Percentiles rank a stretch among this genome's conserved stretches.
phyloP scores from a whole-genome alignment of 2,888 invertebrate genomes.

The Bhutanitis thaidina region DNA sequence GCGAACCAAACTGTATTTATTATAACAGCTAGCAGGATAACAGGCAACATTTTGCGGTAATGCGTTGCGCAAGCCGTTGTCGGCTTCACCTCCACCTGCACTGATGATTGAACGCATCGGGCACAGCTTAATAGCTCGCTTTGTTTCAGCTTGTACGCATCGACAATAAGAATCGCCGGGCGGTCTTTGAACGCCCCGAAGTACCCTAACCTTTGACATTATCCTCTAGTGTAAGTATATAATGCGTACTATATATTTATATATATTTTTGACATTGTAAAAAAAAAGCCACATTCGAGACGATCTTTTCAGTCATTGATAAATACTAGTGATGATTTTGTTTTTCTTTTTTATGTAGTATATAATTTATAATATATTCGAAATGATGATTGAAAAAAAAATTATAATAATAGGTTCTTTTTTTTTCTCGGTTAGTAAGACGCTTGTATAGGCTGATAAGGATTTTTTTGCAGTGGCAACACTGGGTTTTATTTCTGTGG shows the following conservation, averaged over 20 bases:
- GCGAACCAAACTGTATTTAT: too few relatives aligned
- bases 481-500: slow-evolving; percentile 15
- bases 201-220: slow-evolving; percentile 22
- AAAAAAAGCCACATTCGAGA: slow-evolving; percentile 25
- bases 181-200: slow-evolving; percentile 23
- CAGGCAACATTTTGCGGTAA: too few relatives aligned
- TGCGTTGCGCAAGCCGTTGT: too few relatives aligned
- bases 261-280: slow-evolving; percentile 42
- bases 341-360: slow-evolving; percentile 23
- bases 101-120: too few relatives aligned
- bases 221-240: slow-evolving; percentile 41
- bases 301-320: slow-evolving; percentile 1
- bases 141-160: slow-evolving; percentile 66
- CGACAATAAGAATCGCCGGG: slow-evolving; percentile 61
- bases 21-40: too few relatives aligned
- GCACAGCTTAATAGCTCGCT: too few relatives aligned
- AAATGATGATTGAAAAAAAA: background rate
- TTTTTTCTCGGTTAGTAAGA: background rate
- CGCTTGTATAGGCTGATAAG: slow-evolving; percentile 15
- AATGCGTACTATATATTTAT: slow-evolving; percentile 19
- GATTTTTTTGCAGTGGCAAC: slow-evolving; percentile 23
- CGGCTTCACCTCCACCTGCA: too few relatives aligned
- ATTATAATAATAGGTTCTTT: background rate
- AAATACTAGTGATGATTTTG: slow-evolving; percentile 23
- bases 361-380: slow-evolving; percentile 23